Evolutionary conservation across 2,797 vertebrate species (phyloP).

Genomic region (Sylvilagus floridanus): DNA sequence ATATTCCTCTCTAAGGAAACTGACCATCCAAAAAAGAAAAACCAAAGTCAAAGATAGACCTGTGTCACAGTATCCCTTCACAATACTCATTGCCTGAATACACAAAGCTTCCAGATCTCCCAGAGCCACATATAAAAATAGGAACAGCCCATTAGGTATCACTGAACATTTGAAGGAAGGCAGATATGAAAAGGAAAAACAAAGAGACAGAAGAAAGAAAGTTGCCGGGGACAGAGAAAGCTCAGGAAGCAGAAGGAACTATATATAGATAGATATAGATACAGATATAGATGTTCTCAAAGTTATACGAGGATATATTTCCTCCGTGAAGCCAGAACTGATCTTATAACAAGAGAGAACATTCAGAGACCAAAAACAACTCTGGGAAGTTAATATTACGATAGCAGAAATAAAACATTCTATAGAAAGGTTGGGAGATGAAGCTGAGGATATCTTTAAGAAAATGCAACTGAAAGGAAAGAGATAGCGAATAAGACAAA

Average conservation of each 20-base stretch:
- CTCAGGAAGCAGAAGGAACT: not conserved
- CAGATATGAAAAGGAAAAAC: constrained; percentile 48
- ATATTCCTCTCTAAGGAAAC: constrained; percentile 1
- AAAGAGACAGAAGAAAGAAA: constrained; percentile 33
- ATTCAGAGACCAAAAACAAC: not conserved
- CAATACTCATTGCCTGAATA: not conserved
- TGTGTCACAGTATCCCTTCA: not conserved
- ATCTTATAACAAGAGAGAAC: not conserved
- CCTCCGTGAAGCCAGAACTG: not conserved
- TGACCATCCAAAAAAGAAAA: not conserved
- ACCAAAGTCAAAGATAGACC: not conserved
- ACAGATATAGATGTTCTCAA: not conserved
- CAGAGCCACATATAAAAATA: constrained; percentile 50
- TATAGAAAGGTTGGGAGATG: not conserved
- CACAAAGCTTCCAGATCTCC: not conserved
- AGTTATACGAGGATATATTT: not conserved
- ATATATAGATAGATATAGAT: no score
- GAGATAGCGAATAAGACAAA: not conserved
- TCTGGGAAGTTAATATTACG: not conserved
- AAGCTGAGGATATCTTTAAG: not conserved
- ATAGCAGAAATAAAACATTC: constrained; percentile 10
- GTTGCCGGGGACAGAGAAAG: not conserved
- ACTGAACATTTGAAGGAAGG: constrained; percentile 30
- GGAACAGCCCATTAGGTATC: not conserved
- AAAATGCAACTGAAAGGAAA: not conserved